Evolutionary conservation across 2,797 vertebrate species (phyloP).

Genomic region (Hoplostethus atlanticus): DNA sequence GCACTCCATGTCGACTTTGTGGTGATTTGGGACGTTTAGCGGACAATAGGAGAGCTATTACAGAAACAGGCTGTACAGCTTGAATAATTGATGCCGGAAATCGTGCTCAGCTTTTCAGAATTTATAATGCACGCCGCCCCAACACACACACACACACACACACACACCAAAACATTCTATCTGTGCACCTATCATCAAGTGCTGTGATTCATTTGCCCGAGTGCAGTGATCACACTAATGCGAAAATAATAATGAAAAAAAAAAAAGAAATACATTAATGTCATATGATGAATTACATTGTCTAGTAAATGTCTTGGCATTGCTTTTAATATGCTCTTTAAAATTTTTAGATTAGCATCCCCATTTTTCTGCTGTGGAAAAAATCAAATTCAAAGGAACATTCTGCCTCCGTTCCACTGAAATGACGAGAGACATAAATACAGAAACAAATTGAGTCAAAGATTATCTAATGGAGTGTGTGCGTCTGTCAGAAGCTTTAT

Average conservation of each 20-base stretch:
- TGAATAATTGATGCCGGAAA: slow-evolving; percentile 84
- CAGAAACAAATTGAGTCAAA: slow-evolving; percentile 80
- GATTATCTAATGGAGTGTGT: slow-evolving; percentile 80
- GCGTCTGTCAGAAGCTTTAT: slow-evolving; percentile 76
- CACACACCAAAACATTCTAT: slow-evolving; percentile 42
- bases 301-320: slow-evolving; percentile 70
- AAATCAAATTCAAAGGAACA: slow-evolving; percentile 74
- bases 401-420: slow-evolving; percentile 67
- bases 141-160: slow-evolving; percentile 4
- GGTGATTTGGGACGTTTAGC: slow-evolving; percentile 74
- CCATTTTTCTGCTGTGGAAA: slow-evolving; percentile 64
- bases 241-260: slow-evolving; percentile 38
- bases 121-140: slow-evolving; percentile 53
- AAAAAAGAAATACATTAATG: slow-evolving; percentile 66
- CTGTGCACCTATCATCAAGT: slow-evolving; percentile 61
- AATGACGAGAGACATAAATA: slow-evolving; percentile 78
- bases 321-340: slow-evolving; percentile 77
- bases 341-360: slow-evolving; percentile 74
- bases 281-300: slow-evolving; percentile 68
- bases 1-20: slow-evolving; percentile 56
- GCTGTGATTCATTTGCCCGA: slow-evolving; percentile 52
- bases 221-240: slow-evolving; percentile 64
- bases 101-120: slow-evolving; percentile 73
- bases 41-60: slow-evolving; percentile 77
- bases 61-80: slow-evolving; percentile 75